phyloP scores from a whole-genome alignment of 2,797 vertebrate genomes.

The Hoplostethus atlanticus region DNA sequence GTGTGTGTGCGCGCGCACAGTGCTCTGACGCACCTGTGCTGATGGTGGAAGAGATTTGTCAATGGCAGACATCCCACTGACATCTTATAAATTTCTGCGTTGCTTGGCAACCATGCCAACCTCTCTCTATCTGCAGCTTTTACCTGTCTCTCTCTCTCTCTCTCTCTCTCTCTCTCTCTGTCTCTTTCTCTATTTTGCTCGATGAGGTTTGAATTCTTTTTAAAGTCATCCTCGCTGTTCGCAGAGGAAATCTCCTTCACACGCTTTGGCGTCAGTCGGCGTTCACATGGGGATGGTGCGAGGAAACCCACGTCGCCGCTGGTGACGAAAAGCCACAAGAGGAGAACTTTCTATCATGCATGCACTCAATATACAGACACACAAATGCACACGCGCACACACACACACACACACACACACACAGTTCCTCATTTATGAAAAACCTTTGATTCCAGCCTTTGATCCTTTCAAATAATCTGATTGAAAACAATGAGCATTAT shows the following conservation, averaged over 20 bases:
- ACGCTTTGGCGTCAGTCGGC: constrained; percentile 2
- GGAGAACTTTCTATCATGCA: constrained; percentile 15
- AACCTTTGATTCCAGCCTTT: too few species aligned
- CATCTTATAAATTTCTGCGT: constrained; percentile 75
- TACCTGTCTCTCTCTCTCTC: constrained; percentile 3
- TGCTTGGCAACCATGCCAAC: constrained; percentile 75
- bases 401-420: constrained; percentile 1
- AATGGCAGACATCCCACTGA: constrained; percentile 78
- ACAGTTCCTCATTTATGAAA: not conserved
- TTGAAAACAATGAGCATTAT: too few species aligned
- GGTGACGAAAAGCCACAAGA: constrained; percentile 7
- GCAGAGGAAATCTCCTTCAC: constrained; percentile 43
- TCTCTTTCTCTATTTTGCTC: constrained; percentile 31
- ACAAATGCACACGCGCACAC: not conserved
- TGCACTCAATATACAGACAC: not conserved
- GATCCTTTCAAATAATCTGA: too few species aligned
- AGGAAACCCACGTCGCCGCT: constrained; percentile 15
- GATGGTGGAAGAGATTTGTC: constrained; percentile 67
- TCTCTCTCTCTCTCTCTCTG: too few species aligned
- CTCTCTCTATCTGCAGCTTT: constrained; percentile 40
- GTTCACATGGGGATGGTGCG: constrained; percentile 27
- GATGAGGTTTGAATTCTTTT: constrained; percentile 27
- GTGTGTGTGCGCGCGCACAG: constrained; percentile 25
- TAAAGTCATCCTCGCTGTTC: not conserved
- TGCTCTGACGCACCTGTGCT: constrained; percentile 73